These are phyloP conservation scores for Lutraria rhynchaena DNA, from an alignment of 1,140 invertebrate genomes.

Conservation along the genomic window DNA sequence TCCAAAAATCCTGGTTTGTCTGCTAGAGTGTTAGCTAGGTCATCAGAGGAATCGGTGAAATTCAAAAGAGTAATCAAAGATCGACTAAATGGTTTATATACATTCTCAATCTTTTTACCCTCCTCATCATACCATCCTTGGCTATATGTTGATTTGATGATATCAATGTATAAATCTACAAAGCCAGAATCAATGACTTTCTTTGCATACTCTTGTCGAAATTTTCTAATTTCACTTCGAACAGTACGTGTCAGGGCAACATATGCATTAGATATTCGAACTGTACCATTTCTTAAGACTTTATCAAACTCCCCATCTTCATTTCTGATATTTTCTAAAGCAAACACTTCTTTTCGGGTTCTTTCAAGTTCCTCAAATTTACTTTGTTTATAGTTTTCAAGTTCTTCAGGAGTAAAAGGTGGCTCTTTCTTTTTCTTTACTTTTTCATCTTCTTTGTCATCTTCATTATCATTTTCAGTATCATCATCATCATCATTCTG, in stretches of 20 bases:
- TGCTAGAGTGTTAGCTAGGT: background rate
- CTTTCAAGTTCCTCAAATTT: background rate
- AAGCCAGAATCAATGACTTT: background rate
- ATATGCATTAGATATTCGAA: background rate
- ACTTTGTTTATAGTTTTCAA: background rate
- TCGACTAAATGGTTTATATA: background rate
- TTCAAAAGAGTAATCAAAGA: background rate
- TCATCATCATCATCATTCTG: slow-evolving; percentile 8
- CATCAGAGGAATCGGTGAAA: slow-evolving; percentile 10
- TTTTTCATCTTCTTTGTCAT: background rate
- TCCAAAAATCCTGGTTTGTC: slow-evolving; percentile 1
- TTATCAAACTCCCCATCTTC: slow-evolving; percentile 14
- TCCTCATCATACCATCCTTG: background rate
- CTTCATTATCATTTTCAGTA: background rate
- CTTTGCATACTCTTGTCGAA: slow-evolving; percentile 1
- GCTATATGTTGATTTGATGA: background rate
- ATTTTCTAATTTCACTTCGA: background rate
- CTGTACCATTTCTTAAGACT: background rate
- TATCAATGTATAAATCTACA: slow-evolving; percentile 11
- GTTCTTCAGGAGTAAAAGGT: background rate
- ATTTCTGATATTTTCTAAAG: background rate
- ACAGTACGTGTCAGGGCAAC: background rate
- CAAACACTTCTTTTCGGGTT: background rate
- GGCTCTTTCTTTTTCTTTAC: background rate
- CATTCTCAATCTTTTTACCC: slow-evolving; percentile 1